These are phyloP conservation scores for Cyanoramphus novaezelandiae DNA, from an alignment of 2,113 vertebrate genomes.

Conservation along the genomic window DNA sequence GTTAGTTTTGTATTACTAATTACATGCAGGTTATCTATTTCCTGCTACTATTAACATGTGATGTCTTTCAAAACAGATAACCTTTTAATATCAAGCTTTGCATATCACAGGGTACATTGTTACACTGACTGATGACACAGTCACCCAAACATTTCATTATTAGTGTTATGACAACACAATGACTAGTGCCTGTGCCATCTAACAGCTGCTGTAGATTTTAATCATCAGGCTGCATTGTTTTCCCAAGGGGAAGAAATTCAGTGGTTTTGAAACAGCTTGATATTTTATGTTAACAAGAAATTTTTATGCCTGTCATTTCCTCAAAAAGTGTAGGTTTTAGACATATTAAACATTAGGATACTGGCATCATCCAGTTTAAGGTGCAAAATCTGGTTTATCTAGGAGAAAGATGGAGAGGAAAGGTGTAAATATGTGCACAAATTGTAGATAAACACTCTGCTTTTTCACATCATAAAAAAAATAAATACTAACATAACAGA, in stretches of 20 bases:
- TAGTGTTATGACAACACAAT: not conserved
- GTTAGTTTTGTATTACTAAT: not conserved
- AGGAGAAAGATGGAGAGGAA: not conserved
- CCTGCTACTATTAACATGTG: not conserved
- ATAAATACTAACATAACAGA: not conserved
- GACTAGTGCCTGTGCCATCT: not conserved
- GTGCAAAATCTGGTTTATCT: not conserved
- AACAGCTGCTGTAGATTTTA: not conserved
- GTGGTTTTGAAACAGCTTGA: not conserved
- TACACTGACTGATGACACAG: not conserved
- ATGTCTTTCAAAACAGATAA: not conserved
- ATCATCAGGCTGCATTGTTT: not conserved
- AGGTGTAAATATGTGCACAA: accelerated
- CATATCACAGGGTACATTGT: not conserved
- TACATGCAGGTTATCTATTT: not conserved
- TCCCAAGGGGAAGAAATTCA: not conserved
- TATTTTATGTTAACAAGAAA: not conserved
- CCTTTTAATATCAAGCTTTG: accelerated
- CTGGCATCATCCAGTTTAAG: not conserved
- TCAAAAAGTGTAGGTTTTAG: not conserved
- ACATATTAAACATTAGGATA: not conserved
- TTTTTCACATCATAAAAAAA: not conserved
- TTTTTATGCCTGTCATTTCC: not conserved
- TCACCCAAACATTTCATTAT: not conserved
- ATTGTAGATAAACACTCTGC: not conserved